Evolutionary conservation across 2,888 invertebrate genomes (phyloP), one percentile per base, ranked within the genome.

Genomic region (Limenitis arthemis): DNA sequence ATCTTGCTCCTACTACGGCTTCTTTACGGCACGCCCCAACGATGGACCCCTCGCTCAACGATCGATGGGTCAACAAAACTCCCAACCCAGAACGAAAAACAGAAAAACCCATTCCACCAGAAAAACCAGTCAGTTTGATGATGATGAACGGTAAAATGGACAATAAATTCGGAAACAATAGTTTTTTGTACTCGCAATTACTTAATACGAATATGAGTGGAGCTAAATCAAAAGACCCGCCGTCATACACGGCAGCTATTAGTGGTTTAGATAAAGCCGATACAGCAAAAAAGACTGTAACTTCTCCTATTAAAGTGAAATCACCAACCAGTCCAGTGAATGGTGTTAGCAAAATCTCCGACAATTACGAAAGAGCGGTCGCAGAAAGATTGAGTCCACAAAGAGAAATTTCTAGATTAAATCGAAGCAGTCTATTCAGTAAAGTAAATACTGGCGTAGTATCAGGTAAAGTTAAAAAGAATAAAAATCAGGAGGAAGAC

Each of bases 71-170:
- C 40, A 66, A 62, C 53, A 82, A 75, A 54, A 80, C 79, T 54
- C 73, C 75, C 11, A 56, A 69, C n/a, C 51, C 70, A 29, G 83
- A 83, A 34, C 75, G 74, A 61, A 83, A 77, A 54, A 65, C 70
- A 9, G 85, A 86, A 48, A 86, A 86, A 62, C 86, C 87, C 0
- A 67, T 85, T 1, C 85, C 85, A 1, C 86, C 85, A 1, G 86
- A 86, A 49, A 86, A 86, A 55, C 86, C 86, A 0, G 83, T 86
- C 54, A 86, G 82, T 57, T 61, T 86, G 9, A 78, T 82, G 79
- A 85, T 85, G 82, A 78, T 86, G 39, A 84, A 84, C 60, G 84
- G 85, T 0, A 85, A 86, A 65, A 74, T 72, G 72, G 86, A 86
- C 59, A 77, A 78, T 51, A 68, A 79, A 59, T 78, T 66, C 51